Evolutionary conservation across 2,113 vertebrate species (phyloP).

Genomic region (Trichomycterus rosablanca): DNA sequence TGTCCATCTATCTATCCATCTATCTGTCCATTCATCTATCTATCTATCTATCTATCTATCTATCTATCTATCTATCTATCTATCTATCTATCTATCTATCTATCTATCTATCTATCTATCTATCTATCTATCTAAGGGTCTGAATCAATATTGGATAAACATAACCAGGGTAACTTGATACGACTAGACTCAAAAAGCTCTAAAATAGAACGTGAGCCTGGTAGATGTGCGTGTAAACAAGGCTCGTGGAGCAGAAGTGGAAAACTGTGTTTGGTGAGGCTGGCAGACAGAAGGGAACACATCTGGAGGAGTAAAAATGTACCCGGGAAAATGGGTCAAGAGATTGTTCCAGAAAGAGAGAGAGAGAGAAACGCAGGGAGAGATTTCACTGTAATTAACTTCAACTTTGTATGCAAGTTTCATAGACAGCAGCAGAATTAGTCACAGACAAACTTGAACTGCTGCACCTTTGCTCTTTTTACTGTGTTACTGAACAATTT

Average conservation of each 20-base stretch:
- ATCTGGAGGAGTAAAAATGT: conserved; percentile 24
- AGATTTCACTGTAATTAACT: conserved; percentile 36
- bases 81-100: too few species aligned
- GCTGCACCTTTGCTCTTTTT: background rate
- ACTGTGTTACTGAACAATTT: background rate
- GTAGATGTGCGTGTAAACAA: conserved; percentile 21
- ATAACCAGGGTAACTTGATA: too few species aligned
- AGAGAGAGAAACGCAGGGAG: background rate
- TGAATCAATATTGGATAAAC: too few species aligned
- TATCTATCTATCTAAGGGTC: too few species aligned
- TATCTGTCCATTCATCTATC: too few species aligned
- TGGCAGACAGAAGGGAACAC: conserved; percentile 26
- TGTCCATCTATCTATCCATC: too few species aligned
- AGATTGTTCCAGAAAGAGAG: background rate
- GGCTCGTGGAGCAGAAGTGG: conserved; percentile 1
- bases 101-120: too few species aligned
- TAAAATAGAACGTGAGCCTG: too few species aligned
- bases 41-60: too few species aligned
- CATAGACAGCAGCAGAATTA: conserved; percentile 21
- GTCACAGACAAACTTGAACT: conserved; percentile 22
- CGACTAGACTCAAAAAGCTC: too few species aligned
- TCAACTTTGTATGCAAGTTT: conserved; percentile 18
- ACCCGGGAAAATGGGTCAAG: conserved; percentile 39
- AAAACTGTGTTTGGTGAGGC: conserved; percentile 8
- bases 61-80: too few species aligned